Evolutionary conservation across 2,113 vertebrate species (phyloP), one percentile per base, ranked within the genome.

Genomic region (Rutilus rutilus): DNA sequence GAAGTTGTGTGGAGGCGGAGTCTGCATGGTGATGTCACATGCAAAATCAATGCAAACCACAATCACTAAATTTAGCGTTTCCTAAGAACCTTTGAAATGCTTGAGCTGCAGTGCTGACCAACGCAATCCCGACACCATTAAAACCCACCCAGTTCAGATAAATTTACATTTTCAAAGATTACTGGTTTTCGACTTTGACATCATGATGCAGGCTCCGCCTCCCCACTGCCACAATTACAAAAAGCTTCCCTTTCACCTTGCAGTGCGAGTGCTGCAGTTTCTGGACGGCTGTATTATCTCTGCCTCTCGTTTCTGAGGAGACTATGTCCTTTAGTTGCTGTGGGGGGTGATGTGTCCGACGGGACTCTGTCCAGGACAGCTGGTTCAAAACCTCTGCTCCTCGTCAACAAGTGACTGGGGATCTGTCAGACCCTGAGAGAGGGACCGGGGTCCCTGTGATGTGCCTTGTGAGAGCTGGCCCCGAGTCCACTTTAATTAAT

Each of bases 361-460:
- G 89, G 86, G 91, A 88, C 42, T 5, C 5, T 52, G 85, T 62
- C 69, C 76, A 82, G 90, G 87, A 92, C 87, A 87, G 88, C 87
- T 88, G 86, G 85, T 89, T 90, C 90, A 89, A 79, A 89, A 89
- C 90, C 91, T 88, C 84, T 88, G 83, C 87, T 83, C 90, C 84
- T 85, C 85, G 79, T 89, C 90, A 89, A 92, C 91, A 88, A 86
- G 91, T 89, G 84, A 74, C 89, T 84, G 64, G 88, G 89, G 88
- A 89, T 36, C 62, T 33, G 45, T 74, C 79, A 57, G 75, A 84
- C 73, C 90, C 85, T 57, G 69, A 81, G 76, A 86, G 84, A 86
- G 78, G 62, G 78, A 30, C 45, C 25, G 19, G 69, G 27, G 78
- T 82, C 74, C 19, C 54, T 59, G 42, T 62, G 11, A 73, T 65